Conservation (phyloP, 2,113 vertebrate genomes). For the Lipophrys pholis region DNA sequence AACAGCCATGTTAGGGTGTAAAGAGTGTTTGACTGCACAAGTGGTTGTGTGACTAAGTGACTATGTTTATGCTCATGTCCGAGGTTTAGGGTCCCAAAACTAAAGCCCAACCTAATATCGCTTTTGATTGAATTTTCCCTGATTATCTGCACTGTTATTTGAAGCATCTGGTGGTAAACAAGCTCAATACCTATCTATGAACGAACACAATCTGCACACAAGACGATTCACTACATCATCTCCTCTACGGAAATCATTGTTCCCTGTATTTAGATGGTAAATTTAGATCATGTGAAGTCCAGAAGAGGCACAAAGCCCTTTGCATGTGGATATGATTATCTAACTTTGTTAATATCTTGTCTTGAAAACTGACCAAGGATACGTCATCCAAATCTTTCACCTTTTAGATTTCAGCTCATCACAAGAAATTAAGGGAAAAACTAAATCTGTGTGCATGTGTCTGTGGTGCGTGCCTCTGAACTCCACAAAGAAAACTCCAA, state of each 20-base stretch:
- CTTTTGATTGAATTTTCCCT: conserved; percentile 27
- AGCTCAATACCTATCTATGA: conserved; percentile 8
- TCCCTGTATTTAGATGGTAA: conserved; percentile 29
- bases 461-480: too few relatives aligned
- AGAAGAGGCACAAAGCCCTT: conserved; percentile 27
- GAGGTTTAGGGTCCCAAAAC: conserved; percentile 7
- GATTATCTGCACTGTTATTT: conserved; percentile 15
- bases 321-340: conserved; percentile 60
- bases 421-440: conserved; percentile 10
- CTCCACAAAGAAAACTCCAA: too few relatives aligned
- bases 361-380: conserved; percentile 27
- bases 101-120: background rate
- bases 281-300: conserved; percentile 48
- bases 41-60: background rate
- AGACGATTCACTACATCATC: conserved; percentile 31
- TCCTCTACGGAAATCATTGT: conserved; percentile 24
- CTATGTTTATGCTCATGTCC: background rate
- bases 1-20: background rate
- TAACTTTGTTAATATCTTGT: conserved; percentile 36
- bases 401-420: background rate
- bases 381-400: conserved; percentile 8
- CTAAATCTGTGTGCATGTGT: background rate
- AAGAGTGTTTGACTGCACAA: background rate
- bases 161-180: conserved; percentile 18
- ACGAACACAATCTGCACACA: conserved; percentile 25